Conservation (phyloP, 2,888 invertebrate genomes). For the Pheosia tremula region DNA sequence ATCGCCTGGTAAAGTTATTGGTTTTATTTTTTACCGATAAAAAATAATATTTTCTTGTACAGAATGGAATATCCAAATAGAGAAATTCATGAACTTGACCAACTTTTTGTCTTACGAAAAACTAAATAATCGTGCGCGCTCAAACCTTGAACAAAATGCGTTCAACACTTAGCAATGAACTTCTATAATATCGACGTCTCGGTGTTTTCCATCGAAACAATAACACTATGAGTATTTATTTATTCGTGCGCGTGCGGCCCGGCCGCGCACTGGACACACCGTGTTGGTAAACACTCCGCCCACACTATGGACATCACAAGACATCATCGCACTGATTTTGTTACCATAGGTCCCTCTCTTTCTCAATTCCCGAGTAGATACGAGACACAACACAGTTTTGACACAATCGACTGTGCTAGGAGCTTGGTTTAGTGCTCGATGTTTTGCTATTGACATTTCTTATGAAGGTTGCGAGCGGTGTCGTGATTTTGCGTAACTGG, state of each 20-base stretch:
- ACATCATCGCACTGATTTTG: conserved; percentile 15
- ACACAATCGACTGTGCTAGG: neutral
- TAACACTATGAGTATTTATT: conserved; percentile 23
- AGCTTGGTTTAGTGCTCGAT: conserved; percentile 47
- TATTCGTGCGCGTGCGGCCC: conserved; percentile 13
- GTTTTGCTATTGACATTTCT: conserved; percentile 80
- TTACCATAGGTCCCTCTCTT: neutral
- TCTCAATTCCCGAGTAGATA: neutral
- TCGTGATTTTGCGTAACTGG: conserved; percentile 82
- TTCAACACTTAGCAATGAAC: conserved; percentile 1
- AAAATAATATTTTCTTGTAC: too few species aligned
- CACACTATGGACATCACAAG: conserved; percentile 27
- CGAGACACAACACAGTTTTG: neutral
- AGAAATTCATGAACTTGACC: conserved; percentile 6
- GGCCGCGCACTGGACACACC: conserved; percentile 24
- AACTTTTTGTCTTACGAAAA: neutral
- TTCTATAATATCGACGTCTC: neutral
- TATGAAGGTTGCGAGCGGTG: conserved; percentile 72
- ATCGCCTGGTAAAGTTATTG: too few species aligned
- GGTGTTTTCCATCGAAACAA: conserved; percentile 29
- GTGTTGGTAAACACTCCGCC: conserved; percentile 59
- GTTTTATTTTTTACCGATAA: too few species aligned
- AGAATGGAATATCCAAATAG: too few species aligned
- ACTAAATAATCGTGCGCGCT: conserved; percentile 2
- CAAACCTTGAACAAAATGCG: conserved; percentile 1